A percentile compares a stretch with the other conserved stretches of the same genome.
phyloP scores from a whole-genome alignment of 2,113 vertebrate genomes.

The human region DNA sequence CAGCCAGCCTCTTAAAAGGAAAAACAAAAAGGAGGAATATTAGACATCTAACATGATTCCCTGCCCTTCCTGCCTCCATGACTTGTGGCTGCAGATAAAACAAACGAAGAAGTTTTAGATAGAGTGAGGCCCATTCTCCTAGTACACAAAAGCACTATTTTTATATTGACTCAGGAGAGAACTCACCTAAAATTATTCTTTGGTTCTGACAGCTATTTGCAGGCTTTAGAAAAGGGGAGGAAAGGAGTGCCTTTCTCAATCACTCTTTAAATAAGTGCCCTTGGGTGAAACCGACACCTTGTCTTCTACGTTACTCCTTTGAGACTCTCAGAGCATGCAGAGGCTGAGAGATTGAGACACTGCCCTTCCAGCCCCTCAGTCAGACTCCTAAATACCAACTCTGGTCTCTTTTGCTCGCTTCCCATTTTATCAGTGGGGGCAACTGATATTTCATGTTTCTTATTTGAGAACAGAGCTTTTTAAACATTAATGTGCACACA shows the following conservation, averaged over 20 bases:
- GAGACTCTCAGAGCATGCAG: neutral
- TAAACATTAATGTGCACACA: neutral
- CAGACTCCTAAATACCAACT: neutral
- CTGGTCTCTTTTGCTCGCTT: neutral
- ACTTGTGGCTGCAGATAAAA: neutral
- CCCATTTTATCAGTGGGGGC: too few species aligned
- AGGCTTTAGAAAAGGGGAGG: neutral
- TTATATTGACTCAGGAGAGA: neutral
- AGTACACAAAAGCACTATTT: neutral
- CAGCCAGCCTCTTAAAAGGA: neutral
- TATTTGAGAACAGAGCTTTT: neutral
- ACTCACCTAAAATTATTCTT: neutral
- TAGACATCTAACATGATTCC: too few species aligned
- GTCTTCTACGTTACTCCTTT: neutral
- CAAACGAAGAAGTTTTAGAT: neutral
- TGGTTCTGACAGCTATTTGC: neutral
- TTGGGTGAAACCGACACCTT: neutral
- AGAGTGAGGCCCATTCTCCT: neutral
- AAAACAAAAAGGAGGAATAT: neutral
- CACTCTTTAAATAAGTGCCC: neutral
- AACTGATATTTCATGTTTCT: neutral
- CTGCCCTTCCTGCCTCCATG: neutral
- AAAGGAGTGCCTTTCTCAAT: neutral
- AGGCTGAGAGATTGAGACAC: accelerated
- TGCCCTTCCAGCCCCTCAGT: neutral